Evolutionary conservation across 2,888 invertebrate species (phyloP).

Genomic region (Fragum fragum): DNA sequence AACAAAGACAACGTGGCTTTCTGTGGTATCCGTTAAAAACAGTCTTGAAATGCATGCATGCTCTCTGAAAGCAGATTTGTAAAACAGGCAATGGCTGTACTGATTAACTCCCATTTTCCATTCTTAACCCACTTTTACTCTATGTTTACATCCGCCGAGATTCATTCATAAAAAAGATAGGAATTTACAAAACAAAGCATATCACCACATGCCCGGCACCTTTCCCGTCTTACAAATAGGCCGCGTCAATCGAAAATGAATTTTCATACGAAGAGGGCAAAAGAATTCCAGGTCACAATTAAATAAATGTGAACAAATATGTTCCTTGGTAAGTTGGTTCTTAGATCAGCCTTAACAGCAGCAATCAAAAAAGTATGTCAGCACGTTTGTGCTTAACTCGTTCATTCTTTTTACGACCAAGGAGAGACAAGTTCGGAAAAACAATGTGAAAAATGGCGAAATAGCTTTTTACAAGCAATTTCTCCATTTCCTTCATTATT

Average conservation of each 20-base stretch:
- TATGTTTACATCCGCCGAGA: constrained; percentile 2
- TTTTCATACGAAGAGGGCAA: too few species aligned
- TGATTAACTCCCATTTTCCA: constrained; percentile 1
- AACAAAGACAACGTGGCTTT: neutral
- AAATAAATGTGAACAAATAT: too few species aligned
- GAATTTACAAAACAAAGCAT: constrained; percentile 25
- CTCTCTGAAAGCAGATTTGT: neutral
- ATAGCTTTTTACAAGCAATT: too few species aligned
- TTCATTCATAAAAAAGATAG: constrained; percentile 18
- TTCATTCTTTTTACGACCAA: too few species aligned
- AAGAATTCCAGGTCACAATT: too few species aligned
- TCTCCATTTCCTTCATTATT: too few species aligned
- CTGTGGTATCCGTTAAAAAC: neutral
- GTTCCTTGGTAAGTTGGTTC: too few species aligned
- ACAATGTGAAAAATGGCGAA: too few species aligned
- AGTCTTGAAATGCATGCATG: constrained; percentile 3
- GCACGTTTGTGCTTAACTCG: too few species aligned
- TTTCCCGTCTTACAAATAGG: constrained; percentile 7
- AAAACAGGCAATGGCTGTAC: neutral
- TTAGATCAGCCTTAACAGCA: too few species aligned
- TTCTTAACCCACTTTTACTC: neutral
- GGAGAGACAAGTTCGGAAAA: too few species aligned
- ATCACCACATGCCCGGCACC: constrained; percentile 19
- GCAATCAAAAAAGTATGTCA: too few species aligned
- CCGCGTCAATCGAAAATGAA: neutral